These are phyloP conservation scores for Saccopteryx leptura DNA, from an alignment of 2,113 vertebrate species.

Conservation along the genomic window DNA sequence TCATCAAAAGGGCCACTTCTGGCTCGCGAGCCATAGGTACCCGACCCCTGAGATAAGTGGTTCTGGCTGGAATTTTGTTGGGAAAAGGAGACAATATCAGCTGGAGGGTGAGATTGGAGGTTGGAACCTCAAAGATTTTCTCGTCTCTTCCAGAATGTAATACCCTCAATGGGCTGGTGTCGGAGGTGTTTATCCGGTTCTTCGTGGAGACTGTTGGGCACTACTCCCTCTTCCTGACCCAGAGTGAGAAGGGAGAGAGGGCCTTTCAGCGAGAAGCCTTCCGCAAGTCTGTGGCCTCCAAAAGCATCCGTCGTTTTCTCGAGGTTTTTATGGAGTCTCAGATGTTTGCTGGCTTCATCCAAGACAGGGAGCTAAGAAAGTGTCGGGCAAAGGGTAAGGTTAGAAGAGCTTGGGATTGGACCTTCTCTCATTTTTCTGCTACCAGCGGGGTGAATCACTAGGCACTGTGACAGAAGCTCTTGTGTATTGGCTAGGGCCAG, in stretches of 20 bases:
- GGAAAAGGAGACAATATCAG: not conserved
- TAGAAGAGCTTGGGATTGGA: not conserved
- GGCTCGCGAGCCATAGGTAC: no score
- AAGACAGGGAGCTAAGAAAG: constrained; percentile 97
- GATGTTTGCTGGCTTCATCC: constrained; percentile 99
- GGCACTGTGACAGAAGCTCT: not conserved
- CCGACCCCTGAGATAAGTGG: not conserved
- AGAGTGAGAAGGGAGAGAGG: constrained; percentile 96
- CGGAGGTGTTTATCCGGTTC: constrained; percentile 99
- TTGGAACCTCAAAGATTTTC: constrained; percentile 32
- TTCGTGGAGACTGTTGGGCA: constrained; percentile 99
- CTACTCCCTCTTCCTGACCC: constrained; percentile 97
- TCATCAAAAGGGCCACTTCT: no score
- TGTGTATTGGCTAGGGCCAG: not conserved
- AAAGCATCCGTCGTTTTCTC: constrained; percentile 98
- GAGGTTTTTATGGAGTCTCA: constrained; percentile 99
- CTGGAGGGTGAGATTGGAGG: not conserved
- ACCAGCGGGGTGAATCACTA: not conserved
- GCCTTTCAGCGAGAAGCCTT: constrained; percentile 98
- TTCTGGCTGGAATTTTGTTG: not conserved
- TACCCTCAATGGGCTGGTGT: constrained; percentile 97
- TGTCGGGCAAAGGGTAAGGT: constrained; percentile 96
- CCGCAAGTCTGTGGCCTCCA: constrained; percentile 98
- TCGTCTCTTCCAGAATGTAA: constrained; percentile 94
- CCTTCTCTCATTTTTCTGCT: not conserved